These are phyloP conservation scores for Corythornis cristatus DNA, from an alignment of 2,113 vertebrate genomes.

Conservation along the genomic window DNA sequence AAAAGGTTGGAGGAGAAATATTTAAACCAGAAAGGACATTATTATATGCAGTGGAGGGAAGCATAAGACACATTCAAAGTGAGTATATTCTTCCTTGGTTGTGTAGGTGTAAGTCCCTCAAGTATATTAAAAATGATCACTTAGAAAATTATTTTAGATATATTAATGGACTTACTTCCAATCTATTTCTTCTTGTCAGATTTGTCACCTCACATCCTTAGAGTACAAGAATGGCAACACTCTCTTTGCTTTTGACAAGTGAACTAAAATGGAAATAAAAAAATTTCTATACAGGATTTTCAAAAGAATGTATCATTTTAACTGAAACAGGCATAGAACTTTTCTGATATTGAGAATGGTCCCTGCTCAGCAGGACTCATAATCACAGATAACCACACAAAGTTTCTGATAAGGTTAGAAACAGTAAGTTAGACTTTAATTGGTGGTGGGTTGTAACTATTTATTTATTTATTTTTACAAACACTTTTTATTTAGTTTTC, in stretches of 20 bases:
- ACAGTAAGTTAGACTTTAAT: background rate
- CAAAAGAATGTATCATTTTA: constrained; percentile 28
- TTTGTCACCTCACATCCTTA: constrained; percentile 60
- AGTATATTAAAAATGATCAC: constrained; percentile 66
- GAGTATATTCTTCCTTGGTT: constrained; percentile 14
- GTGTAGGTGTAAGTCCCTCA: constrained; percentile 57
- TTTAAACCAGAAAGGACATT: constrained; percentile 29
- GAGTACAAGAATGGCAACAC: constrained; percentile 52
- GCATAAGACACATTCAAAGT: constrained; percentile 24
- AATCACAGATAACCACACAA: background rate
- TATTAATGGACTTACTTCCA: constrained; percentile 68
- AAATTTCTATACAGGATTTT: constrained; percentile 26
- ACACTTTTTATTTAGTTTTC: background rate
- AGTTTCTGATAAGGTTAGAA: background rate
- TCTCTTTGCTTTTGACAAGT: constrained; percentile 54
- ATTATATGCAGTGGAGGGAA: background rate
- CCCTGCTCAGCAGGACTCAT: background rate
- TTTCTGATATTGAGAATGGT: background rate
- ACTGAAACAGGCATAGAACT: background rate
- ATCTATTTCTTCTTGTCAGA: constrained; percentile 66
- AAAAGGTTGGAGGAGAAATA: background rate
- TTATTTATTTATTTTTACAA: background rate
- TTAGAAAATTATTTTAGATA: constrained; percentile 60
- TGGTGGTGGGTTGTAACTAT: no score
- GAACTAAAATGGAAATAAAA: constrained; percentile 52